Percentiles rank a stretch among this genome's conserved stretches.
Evolutionary conservation across 2,797 vertebrate genomes (phyloP).

Genomic region (Danionella dracula): DNA sequence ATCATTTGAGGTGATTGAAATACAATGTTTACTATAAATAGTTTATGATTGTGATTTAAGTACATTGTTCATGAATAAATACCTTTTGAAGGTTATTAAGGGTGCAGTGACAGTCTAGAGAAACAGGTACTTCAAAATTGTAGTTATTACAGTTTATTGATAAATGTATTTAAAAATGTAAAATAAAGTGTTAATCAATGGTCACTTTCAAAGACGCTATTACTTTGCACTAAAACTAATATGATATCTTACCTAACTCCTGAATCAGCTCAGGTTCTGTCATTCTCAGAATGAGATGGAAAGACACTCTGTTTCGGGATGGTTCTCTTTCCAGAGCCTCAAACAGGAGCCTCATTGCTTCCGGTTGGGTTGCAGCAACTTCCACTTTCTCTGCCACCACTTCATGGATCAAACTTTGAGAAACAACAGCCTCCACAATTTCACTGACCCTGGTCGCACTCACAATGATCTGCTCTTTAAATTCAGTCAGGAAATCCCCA

Average conservation of each 20-base stretch:
- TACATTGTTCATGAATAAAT: too few species aligned
- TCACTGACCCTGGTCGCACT: slow-evolving; percentile 21
- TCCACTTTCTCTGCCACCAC: slow-evolving; percentile 15
- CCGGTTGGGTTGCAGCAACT: slow-evolving; percentile 31
- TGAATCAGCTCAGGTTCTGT: slow-evolving; percentile 43
- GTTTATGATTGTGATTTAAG: too few species aligned
- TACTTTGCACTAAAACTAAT: not conserved
- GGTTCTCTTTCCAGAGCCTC: slow-evolving; percentile 37
- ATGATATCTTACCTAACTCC: slow-evolving; percentile 43
- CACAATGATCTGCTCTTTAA: slow-evolving; percentile 48
- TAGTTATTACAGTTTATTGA: too few species aligned
- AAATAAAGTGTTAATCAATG: too few species aligned
- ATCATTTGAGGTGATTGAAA: too few species aligned
- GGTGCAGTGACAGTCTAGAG: too few species aligned
- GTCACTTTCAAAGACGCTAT: not conserved
- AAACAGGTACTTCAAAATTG: too few species aligned
- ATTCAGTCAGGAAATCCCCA: slow-evolving; percentile 46
- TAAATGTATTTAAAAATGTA: too few species aligned
- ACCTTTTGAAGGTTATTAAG: too few species aligned
- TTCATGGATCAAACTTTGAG: slow-evolving; percentile 47
- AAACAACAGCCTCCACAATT: slow-evolving; percentile 43
- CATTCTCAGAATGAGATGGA: slow-evolving; percentile 45
- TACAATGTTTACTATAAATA: too few species aligned
- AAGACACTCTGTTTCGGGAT: slow-evolving; percentile 35
- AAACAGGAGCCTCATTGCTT: slow-evolving; percentile 50